Evolutionary conservation across 2,888 invertebrate genomes (phyloP).

Genomic region (Pardosa pseudoannulata): DNA sequence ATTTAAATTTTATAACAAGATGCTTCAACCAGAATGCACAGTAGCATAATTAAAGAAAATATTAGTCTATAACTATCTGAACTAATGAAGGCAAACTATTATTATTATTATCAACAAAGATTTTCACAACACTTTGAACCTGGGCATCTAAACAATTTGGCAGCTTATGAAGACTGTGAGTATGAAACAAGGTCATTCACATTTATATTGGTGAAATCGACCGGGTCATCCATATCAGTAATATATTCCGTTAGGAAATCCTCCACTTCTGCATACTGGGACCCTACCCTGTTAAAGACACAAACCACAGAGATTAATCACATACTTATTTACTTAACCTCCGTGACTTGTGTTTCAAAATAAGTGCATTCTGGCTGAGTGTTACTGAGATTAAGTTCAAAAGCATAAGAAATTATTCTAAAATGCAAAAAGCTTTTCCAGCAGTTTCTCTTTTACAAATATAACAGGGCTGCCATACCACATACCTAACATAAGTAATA

Average conservation of each 20-base stretch:
- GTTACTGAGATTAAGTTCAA: not conserved
- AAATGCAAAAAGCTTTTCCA: too few relatives aligned
- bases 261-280: conserved; percentile 51
- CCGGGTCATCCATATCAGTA: conserved; percentile 71
- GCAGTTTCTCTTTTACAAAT: too few relatives aligned
- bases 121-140: not conserved
- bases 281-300: conserved; percentile 72
- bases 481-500: too few relatives aligned
- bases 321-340: conserved; percentile 13
- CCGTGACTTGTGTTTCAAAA: conserved; percentile 62
- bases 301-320: conserved; percentile 56
- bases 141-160: conserved; percentile 28
- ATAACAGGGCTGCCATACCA: too few relatives aligned
- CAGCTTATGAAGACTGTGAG: conserved; percentile 48
- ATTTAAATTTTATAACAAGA: not conserved
- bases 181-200: conserved; percentile 73
- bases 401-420: too few relatives aligned
- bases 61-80: not conserved
- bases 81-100: not conserved
- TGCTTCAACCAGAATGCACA: not conserved
- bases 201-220: conserved; percentile 74
- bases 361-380: conserved; percentile 69
- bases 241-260: conserved; percentile 71
- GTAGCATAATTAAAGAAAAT: not conserved
- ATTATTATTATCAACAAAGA: not conserved